A percentile compares a stretch with the other conserved stretches of the same genome.
These are phyloP conservation scores for Andinoacara biseriatus DNA, from an alignment of 2,113 vertebrate genomes.

Conservation along the genomic window DNA sequence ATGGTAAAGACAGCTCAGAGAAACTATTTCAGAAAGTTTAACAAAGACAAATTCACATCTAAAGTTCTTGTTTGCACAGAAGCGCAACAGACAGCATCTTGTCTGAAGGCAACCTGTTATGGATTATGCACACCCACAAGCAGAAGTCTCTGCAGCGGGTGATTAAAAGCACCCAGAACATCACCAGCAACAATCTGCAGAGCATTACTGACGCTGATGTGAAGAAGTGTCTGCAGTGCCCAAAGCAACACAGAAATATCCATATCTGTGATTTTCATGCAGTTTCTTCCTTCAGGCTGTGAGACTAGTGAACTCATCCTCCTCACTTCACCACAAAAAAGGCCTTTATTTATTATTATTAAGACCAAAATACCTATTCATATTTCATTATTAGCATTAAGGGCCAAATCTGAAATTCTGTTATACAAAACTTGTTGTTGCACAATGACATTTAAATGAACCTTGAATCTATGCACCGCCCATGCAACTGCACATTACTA, in stretches of 20 bases:
- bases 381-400: background rate
- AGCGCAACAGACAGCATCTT: background rate
- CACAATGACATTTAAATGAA: background rate
- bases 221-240: background rate
- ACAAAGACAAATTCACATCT: background rate
- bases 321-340: background rate
- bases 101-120: background rate
- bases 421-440: background rate
- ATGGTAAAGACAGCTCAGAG: background rate
- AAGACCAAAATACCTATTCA: background rate
- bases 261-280: background rate
- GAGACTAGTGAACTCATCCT: background rate
- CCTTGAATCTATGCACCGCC: background rate
- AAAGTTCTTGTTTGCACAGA: background rate
- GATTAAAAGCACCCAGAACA: slow-evolving; percentile 6
- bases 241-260: background rate
- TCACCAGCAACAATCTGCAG: background rate
- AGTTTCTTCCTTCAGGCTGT: background rate
- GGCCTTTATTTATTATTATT: background rate
- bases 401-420: background rate
- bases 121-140: background rate
- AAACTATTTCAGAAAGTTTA: background rate
- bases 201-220: background rate
- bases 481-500: background rate
- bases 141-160: background rate